A percentile compares a stretch with the other conserved stretches of the same genome.
Conservation (phyloP, 2,888 invertebrate species). For the Philaethria dido region DNA sequence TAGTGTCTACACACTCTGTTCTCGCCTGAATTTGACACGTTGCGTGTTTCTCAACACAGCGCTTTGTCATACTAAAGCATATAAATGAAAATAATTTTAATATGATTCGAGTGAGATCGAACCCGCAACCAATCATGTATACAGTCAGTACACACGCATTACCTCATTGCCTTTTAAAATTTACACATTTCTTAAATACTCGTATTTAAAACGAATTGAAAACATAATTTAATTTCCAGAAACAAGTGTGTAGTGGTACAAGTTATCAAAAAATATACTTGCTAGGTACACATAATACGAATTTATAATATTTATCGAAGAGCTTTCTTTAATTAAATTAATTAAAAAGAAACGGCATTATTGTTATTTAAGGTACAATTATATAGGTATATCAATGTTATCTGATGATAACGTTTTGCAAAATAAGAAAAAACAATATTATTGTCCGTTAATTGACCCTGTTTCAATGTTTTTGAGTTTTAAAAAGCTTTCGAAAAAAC, state of each 20-base stretch:
- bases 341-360: constrained; percentile 2
- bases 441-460: constrained; percentile 21
- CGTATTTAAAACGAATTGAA: constrained; percentile 10
- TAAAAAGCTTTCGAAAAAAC: background rate
- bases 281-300: background rate
- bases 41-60: too few relatives aligned
- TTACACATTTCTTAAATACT: constrained; percentile 5
- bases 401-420: constrained; percentile 16
- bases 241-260: background rate
- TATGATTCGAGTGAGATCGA: too few relatives aligned
- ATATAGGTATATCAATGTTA: constrained; percentile 15
- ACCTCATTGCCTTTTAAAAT: too few relatives aligned
- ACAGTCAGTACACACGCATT: too few relatives aligned
- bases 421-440: constrained; percentile 14
- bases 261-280: background rate
- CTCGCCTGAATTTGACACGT: too few relatives aligned
- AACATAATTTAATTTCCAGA: constrained; percentile 4
- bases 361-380: constrained; percentile 10
- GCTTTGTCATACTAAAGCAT: too few relatives aligned
- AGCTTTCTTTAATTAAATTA: constrained; percentile 13
- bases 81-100: too few relatives aligned
- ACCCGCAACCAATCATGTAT: too few relatives aligned
- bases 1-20: too few relatives aligned
- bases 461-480: constrained; percentile 11
- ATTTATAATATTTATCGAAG: background rate